Evolutionary conservation across 2,797 vertebrate species (phyloP), one percentile per base, ranked within the genome.

Genomic region (Hipposideros larvatus): DNA sequence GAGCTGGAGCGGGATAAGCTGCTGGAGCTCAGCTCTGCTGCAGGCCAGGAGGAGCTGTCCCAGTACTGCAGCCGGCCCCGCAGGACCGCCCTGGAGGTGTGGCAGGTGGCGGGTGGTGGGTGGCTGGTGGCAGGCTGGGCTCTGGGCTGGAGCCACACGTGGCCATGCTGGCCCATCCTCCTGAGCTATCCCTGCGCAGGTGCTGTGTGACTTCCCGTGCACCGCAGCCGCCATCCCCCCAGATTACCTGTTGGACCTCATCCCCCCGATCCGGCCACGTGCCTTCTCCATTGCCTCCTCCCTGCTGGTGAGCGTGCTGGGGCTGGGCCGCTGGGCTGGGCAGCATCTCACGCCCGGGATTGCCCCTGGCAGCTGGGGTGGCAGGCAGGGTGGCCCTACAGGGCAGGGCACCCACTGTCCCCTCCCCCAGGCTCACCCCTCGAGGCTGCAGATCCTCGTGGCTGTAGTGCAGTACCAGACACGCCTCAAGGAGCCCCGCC

Each of bases 201-300:
- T 99, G 14, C 93, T 99, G 26, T 96, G 98, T 46, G 99, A 99
- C 97, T 99, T 99, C 93, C 99, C 99, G 5, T 98, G 99, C 53
- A 99, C 99, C 0, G 99, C 99, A 0, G 97, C 98, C 3, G 98
- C 98, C 46, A 78, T 99, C 31, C 99, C 98, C 5, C 98, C 97
- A 0, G 98, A 99, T 95, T 99, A 99, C 88, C 98, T 99, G 78
- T 96, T 99, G 53, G 99, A 99, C 92, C 99, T 99, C 48, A 99
- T 99, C 96, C 99, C 99, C 1, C 98, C 98, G 94, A 99, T 99
- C 97, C 99, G 99, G 91, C 99, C 99, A 0, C 99, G 99, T 0
- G 99, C 99, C 4, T 99, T 99, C 97, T 99, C 99, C 96, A 99
- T 99, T 0, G 99, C 99, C 65, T 99, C 99, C 48, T 99, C 99